A percentile compares a stretch with the other conserved stretches of the same genome.
phyloP scores from a whole-genome alignment of 1,140 invertebrate species.

The Pseudoatta argentina region DNA sequence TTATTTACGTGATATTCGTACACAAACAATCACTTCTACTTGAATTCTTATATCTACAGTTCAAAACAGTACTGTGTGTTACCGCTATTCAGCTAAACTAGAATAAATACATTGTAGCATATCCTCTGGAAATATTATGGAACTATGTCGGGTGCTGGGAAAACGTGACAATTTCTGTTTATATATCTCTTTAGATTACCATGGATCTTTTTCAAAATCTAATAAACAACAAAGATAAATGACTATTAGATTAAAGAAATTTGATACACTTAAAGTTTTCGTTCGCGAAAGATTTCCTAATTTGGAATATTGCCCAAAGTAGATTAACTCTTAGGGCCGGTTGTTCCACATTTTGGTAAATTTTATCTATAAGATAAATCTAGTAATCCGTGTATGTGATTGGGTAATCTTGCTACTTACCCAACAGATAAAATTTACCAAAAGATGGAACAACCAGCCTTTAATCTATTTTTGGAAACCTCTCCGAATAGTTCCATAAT shows the following conservation, averaged over 20 bases:
- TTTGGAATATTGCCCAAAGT: neutral
- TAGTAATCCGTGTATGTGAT: too few species aligned
- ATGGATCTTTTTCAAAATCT: neutral
- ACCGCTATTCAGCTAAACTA: slow-evolving; percentile 36
- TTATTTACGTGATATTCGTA: slow-evolving; percentile 50
- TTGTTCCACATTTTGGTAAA: too few species aligned
- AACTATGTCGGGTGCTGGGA: neutral
- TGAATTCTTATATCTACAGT: slow-evolving; percentile 44
- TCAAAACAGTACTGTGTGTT: slow-evolving; percentile 35
- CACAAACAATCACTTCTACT: slow-evolving; percentile 25
- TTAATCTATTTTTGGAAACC: neutral
- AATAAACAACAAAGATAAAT: neutral
- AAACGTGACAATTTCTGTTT: neutral
- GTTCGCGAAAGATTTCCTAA: neutral
- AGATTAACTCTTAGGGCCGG: neutral
- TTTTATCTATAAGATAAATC: too few species aligned
- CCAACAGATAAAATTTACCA: too few species aligned
- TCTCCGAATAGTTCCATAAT: slow-evolving; percentile 7
- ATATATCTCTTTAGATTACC: neutral
- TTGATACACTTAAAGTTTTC: neutral
- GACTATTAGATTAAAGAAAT: neutral
- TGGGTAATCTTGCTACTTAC: too few species aligned
- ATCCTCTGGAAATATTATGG: slow-evolving; percentile 4
- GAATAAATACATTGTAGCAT: slow-evolving; percentile 42
- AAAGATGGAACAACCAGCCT: too few species aligned